Evolutionary conservation across 2,113 vertebrate genomes (phyloP).

Genomic region (Elaphurus davidianus): DNA sequence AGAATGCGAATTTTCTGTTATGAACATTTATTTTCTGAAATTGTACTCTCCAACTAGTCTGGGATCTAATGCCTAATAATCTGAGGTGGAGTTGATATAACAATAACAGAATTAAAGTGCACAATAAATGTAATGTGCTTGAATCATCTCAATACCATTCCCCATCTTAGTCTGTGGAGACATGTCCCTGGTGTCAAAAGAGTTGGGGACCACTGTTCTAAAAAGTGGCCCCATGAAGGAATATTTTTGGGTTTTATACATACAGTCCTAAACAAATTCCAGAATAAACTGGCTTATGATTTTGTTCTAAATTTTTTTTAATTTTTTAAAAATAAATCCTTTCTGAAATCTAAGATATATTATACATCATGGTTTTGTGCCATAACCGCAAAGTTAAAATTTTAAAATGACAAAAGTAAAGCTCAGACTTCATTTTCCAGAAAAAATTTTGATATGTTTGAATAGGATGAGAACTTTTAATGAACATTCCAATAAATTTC

Average conservation of each 20-base stretch:
- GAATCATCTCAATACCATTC: background rate
- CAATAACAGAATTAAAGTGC: background rate
- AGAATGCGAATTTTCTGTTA: background rate
- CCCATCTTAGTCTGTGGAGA: background rate
- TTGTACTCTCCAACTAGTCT: background rate
- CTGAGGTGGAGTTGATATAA: background rate
- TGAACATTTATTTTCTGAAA: conserved; percentile 11
- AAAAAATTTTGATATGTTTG: background rate
- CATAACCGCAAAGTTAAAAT: background rate
- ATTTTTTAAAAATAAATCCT: background rate
- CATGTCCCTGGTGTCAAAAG: background rate
- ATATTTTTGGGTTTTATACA: background rate
- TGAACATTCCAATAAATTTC: background rate
- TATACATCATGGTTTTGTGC: background rate
- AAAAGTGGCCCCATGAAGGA: background rate
- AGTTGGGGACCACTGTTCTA: background rate
- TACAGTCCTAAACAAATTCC: background rate
- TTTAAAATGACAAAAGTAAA: background rate
- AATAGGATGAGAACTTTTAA: background rate
- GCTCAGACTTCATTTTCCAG: background rate
- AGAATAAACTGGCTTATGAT: background rate
- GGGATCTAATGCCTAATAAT: background rate
- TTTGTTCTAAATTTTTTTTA: background rate
- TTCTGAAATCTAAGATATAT: background rate
- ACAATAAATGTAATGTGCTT: background rate